phyloP scores from a whole-genome alignment of 2,113 vertebrate genomes.

The Motacilla alba region DNA sequence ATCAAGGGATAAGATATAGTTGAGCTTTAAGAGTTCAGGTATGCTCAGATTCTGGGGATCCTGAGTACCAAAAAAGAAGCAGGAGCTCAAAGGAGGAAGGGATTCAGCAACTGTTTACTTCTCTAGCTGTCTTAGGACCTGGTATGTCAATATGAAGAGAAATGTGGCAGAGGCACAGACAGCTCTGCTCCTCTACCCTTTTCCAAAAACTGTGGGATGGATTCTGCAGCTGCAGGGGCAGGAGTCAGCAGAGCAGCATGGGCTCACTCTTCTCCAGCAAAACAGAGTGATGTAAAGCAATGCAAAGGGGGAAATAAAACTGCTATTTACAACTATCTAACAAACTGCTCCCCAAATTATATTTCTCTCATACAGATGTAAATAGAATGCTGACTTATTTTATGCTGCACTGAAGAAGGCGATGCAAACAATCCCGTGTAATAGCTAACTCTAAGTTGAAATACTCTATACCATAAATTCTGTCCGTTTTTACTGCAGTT shows the following conservation, averaged over 20 bases:
- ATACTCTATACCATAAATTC: slow-evolving; percentile 34
- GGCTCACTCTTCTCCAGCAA: neutral
- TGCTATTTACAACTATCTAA: slow-evolving; percentile 45
- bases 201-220: neutral
- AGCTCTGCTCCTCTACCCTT: neutral
- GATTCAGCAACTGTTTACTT: neutral
- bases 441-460: slow-evolving; percentile 23
- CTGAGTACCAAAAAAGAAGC: neutral
- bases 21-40: neutral
- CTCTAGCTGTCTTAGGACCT: neutral
- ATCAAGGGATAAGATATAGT: neutral
- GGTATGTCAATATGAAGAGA: neutral
- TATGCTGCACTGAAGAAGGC: neutral
- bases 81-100: neutral
- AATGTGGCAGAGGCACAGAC: neutral
- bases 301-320: neutral
- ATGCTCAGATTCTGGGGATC: neutral
- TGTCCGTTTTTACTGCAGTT: neutral
- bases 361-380: slow-evolving; percentile 25
- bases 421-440: slow-evolving; percentile 11
- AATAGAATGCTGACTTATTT: slow-evolving; percentile 61
- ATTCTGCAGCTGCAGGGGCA: neutral
- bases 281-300: slow-evolving; percentile 14
- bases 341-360: slow-evolving; percentile 35
- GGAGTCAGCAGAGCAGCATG: neutral